phyloP scores from a whole-genome alignment of 1,140 invertebrate species.

The Teleopsis dalmanni region DNA sequence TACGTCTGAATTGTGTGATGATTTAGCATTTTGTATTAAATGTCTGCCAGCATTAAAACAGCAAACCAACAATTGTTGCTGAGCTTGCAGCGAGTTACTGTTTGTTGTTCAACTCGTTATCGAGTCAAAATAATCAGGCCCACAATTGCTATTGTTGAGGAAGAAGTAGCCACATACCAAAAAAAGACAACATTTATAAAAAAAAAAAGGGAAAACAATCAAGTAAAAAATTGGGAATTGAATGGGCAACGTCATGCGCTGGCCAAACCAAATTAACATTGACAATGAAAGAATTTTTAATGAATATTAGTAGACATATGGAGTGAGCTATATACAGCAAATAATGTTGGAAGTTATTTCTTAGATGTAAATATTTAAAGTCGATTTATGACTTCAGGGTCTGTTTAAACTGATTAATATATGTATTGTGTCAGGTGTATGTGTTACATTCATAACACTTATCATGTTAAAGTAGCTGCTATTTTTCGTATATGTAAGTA shows the following conservation, averaged over 20 bases:
- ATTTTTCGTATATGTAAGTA: no score
- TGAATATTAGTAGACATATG: no score
- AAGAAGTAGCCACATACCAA: background rate
- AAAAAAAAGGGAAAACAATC: background rate
- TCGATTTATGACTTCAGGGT: no score
- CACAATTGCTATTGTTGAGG: slow-evolving; percentile 11
- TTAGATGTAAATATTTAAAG: no score
- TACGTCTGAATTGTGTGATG: slow-evolving; percentile 7
- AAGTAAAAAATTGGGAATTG: slow-evolving; percentile 3
- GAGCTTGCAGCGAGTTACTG: background rate
- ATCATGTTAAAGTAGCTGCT: no score
- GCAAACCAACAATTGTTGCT: background rate
- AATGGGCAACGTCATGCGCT: slow-evolving; percentile 12
- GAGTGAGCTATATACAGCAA: no score
- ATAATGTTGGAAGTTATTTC: no score
- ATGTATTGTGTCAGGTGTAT: no score
- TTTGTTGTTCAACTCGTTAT: slow-evolving; percentile 11
- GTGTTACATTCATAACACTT: no score
- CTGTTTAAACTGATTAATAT: no score
- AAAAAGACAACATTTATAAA: background rate
- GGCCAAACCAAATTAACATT: slow-evolving; percentile 6
- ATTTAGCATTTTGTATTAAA: background rate
- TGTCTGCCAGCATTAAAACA: no score
- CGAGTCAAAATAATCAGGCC: slow-evolving; percentile 13
- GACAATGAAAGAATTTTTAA: no score